phyloP scores from a whole-genome alignment of 2,888 invertebrate species.

The Rutpela maculata region DNA sequence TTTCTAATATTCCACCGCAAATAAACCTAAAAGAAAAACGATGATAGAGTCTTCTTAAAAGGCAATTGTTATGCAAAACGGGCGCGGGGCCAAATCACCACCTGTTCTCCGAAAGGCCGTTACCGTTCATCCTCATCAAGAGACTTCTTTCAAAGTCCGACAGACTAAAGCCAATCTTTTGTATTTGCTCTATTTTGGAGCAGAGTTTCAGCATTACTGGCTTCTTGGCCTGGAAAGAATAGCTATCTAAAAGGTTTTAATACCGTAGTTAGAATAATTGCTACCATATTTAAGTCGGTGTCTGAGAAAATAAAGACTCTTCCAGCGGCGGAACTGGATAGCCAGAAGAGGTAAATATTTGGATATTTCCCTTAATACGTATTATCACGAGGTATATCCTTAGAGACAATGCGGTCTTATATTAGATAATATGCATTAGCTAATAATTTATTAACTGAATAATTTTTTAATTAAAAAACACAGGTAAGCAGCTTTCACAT shows the following conservation, averaged over 20 bases:
- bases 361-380: not conserved
- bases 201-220: slow-evolving; percentile 70
- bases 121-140: slow-evolving; percentile 74
- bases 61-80: slow-evolving; percentile 75
- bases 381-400: too few species aligned
- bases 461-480: too few species aligned
- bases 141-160: slow-evolving; percentile 70
- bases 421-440: too few species aligned
- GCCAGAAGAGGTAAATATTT: slow-evolving; percentile 4
- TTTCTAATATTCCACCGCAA: slow-evolving; percentile 74
- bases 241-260: slow-evolving; percentile 74
- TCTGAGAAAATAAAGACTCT: slow-evolving; percentile 68
- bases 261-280: slow-evolving; percentile 75
- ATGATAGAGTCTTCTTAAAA: slow-evolving; percentile 73
- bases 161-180: slow-evolving; percentile 74
- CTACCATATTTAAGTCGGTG: slow-evolving; percentile 73
- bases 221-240: slow-evolving; percentile 74
- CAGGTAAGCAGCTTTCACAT: too few species aligned
- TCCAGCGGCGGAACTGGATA: slow-evolving; percentile 51
- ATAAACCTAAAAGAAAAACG: slow-evolving; percentile 72
- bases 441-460: too few species aligned
- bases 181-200: slow-evolving; percentile 73
- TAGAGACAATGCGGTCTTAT: too few species aligned
- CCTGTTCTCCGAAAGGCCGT: slow-evolving; percentile 71
- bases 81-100: slow-evolving; percentile 72